Conservation (phyloP, 2,888 invertebrate species). For the Ceriagrion tenellum region DNA sequence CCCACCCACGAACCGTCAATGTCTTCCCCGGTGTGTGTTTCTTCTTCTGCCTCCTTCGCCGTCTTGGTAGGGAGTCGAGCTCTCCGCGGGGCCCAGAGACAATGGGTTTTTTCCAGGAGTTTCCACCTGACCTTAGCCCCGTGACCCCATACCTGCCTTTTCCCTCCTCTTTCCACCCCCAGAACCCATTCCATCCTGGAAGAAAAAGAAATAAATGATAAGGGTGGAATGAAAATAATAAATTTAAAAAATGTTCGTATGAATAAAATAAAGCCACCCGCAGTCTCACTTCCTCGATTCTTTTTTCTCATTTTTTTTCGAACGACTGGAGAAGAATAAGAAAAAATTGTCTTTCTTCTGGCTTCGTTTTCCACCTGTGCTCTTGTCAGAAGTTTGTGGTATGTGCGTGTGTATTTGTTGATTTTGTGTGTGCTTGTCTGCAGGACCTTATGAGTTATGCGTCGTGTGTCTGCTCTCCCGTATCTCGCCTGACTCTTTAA, state of each 20-base stretch:
- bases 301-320: neutral
- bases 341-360: neutral
- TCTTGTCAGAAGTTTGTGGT: neutral
- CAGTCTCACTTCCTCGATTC: neutral
- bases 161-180: neutral
- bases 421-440: neutral
- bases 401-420: neutral
- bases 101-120: conserved; percentile 41
- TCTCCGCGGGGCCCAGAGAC: conserved; percentile 30
- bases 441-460: conserved; percentile 25
- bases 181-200: neutral
- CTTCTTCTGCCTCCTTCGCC: neutral
- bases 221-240: neutral
- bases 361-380: conserved; percentile 55
- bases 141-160: conserved; percentile 39
- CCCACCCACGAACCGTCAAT: conserved; percentile 42
- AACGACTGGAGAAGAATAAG: neutral
- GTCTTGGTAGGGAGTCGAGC: conserved; percentile 35
- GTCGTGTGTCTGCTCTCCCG: conserved; percentile 33
- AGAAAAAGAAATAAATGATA: conserved; percentile 28
- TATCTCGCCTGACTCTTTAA: neutral
- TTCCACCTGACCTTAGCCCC: conserved; percentile 51
- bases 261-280: conserved; percentile 44
- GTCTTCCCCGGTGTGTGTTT: conserved; percentile 10
- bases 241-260: neutral